phyloP scores from a whole-genome alignment of 1,140 invertebrate genomes.

The Steinernema feltiae region DNA sequence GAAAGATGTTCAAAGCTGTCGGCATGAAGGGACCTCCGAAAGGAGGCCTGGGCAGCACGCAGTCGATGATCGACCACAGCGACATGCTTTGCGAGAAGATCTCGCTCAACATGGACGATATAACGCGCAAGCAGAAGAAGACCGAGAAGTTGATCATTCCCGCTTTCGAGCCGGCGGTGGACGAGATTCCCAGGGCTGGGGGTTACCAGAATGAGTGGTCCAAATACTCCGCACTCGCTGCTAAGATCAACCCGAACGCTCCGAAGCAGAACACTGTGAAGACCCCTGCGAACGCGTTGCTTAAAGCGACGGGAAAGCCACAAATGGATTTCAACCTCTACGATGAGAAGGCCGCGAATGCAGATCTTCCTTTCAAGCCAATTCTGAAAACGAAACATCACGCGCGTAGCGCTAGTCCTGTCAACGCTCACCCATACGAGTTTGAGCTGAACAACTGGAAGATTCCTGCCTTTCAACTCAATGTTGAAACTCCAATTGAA shows the following conservation, averaged over 20 bases:
- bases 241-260: slow-evolving; percentile 1
- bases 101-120: not conserved
- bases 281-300: not conserved
- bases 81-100: not conserved
- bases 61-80: not conserved
- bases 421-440: not conserved
- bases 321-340: no score
- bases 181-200: not conserved
- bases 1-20: not conserved
- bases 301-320: no score
- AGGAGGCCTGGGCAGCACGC: not conserved
- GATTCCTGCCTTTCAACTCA: not conserved
- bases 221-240: not conserved
- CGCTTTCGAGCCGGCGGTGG: not conserved
- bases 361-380: not conserved
- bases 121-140: not conserved
- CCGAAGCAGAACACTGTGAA: not conserved
- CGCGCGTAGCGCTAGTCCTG: not conserved
- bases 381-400: not conserved
- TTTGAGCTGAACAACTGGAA: not conserved
- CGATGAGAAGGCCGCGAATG: not conserved
- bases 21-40: not conserved
- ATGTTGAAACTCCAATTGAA: no score
- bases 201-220: not conserved
- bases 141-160: not conserved